Percentiles rank a stretch among this genome's conserved stretches.
Conservation (phyloP, 2,113 vertebrate species). For the Narcine bancroftii region DNA sequence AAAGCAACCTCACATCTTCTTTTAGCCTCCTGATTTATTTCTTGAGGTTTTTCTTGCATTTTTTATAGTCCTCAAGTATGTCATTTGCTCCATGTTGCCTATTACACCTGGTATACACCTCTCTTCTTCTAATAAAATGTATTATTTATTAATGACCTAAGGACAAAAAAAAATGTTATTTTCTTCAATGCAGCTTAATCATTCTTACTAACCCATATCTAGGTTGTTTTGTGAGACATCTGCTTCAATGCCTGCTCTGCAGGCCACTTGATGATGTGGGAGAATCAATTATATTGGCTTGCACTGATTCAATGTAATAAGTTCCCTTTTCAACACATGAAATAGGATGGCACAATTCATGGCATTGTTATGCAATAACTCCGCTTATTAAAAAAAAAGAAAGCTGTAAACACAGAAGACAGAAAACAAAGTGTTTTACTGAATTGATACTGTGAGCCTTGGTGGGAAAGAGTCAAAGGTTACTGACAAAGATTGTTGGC, state of each 20-base stretch:
- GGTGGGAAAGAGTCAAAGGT: neutral
- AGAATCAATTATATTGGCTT: conserved; percentile 19
- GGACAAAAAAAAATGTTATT: neutral
- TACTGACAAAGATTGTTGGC: neutral
- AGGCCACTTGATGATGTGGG: conserved; percentile 10
- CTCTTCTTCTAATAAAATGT: too few species aligned
- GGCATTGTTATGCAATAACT: conserved; percentile 12
- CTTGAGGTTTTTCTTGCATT: too few species aligned
- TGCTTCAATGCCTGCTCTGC: neutral
- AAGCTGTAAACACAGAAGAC: neutral
- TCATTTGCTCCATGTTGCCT: too few species aligned
- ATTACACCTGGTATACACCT: too few species aligned
- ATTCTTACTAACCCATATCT: conserved; percentile 8
- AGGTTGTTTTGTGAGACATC: neutral
- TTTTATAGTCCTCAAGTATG: too few species aligned
- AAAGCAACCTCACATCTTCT: too few species aligned
- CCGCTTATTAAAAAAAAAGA: neutral
- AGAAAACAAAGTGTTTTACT: neutral
- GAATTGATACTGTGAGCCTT: neutral
- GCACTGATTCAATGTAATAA: conserved; percentile 20
- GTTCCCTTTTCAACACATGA: neutral
- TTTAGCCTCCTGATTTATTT: too few species aligned
- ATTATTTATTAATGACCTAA: neutral
- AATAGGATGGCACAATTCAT: neutral
- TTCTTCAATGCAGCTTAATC: neutral